These are phyloP conservation scores for Hirtodrosophila trivittata DNA, from an alignment of 2,888 invertebrate genomes.

Conservation along the genomic window DNA sequence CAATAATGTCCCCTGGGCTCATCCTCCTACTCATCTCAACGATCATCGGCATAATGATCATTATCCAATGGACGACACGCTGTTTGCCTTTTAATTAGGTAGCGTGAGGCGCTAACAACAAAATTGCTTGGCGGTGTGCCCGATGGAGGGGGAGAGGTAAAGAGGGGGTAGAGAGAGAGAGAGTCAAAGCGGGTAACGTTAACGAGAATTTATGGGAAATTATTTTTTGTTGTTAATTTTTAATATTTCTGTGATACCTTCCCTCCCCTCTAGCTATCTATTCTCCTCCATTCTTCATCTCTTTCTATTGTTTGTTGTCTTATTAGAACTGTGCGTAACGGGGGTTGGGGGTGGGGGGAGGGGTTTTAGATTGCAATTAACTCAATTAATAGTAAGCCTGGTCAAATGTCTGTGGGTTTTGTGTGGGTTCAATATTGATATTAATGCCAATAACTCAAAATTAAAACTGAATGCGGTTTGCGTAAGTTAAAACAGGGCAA, in stretches of 20 bases:
- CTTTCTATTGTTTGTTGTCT: conserved; percentile 52
- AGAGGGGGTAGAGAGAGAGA: conserved; percentile 6
- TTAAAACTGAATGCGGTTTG: conserved; percentile 29
- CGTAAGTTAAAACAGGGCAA: background rate
- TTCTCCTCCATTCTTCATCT: background rate
- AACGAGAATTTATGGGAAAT: conserved; percentile 80
- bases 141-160: conserved; percentile 2
- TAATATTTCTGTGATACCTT: conserved; percentile 61
- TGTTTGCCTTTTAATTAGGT: conserved; percentile 76
- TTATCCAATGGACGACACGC: conserved; percentile 43
- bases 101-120: conserved; percentile 60
- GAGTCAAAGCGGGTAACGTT: conserved; percentile 38
- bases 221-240: conserved; percentile 76
- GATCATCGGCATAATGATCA: conserved; percentile 19
- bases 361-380: conserved; percentile 63
- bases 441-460: conserved; percentile 74
- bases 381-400: conserved; percentile 62
- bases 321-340: conserved; percentile 30
- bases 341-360: conserved; percentile 8
- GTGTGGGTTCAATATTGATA: conserved; percentile 62
- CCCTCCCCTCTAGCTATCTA: background rate
- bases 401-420: conserved; percentile 44
- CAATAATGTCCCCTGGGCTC: conserved; percentile 42
- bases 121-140: conserved; percentile 50
- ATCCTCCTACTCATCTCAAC: conserved; percentile 24